Evolutionary conservation across 2,113 vertebrate species (phyloP).

Genomic region (Cynocephalus volans): DNA sequence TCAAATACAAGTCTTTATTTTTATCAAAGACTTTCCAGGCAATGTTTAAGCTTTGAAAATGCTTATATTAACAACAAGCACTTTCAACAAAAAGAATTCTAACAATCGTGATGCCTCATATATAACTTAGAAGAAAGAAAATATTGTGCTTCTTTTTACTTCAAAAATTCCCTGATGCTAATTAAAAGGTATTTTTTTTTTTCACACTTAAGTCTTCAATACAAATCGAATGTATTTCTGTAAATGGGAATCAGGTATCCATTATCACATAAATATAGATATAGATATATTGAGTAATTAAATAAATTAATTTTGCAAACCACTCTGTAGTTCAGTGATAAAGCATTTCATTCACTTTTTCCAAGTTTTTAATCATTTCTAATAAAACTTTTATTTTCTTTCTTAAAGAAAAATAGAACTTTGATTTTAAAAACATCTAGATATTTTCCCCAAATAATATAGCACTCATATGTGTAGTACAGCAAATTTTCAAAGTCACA

Average conservation of each 20-base stretch:
- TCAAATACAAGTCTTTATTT: not conserved
- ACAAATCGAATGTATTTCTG: not conserved
- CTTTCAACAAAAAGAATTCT: not conserved
- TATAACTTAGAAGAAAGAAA: not conserved
- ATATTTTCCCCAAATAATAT: not conserved
- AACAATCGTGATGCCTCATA: not conserved
- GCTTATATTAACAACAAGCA: not conserved
- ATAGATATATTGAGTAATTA: not conserved
- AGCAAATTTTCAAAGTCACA: not conserved
- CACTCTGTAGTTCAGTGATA: not conserved
- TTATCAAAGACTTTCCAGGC: not conserved
- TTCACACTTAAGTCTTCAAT: not conserved
- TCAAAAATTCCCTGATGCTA: not conserved
- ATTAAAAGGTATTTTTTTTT: not conserved
- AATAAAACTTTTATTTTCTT: not conserved
- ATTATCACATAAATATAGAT: not conserved
- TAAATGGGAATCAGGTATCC: not conserved
- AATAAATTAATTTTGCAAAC: not conserved
- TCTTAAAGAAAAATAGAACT: not conserved
- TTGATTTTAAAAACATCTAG: not conserved
- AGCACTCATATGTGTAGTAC: not conserved
- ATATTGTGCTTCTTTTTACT: not conserved
- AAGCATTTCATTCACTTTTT: not conserved
- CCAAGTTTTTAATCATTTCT: not conserved
- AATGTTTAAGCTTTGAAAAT: constrained; percentile 22